Conservation (phyloP, 2,797 vertebrate genomes). For the Thripadectes ignobilis region DNA sequence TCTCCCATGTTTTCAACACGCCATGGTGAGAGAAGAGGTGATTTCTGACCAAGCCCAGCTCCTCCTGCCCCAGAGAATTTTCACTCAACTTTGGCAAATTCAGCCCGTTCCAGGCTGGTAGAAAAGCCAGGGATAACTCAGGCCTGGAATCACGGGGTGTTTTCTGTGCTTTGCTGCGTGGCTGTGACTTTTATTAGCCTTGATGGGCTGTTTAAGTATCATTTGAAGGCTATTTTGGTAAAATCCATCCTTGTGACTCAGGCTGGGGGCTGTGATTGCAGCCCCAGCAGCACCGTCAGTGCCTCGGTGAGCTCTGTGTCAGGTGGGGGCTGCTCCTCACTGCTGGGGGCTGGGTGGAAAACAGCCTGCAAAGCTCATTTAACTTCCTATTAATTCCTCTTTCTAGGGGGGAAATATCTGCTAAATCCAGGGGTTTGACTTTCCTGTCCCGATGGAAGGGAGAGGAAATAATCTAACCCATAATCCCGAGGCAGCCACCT, state of each 20-base stretch:
- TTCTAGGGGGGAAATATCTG: background rate
- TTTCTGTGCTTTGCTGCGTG: background rate
- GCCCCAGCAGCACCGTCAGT: background rate
- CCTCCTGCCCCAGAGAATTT: background rate
- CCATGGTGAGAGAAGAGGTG: background rate
- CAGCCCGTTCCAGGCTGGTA: background rate
- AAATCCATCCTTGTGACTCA: background rate
- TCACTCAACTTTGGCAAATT: background rate
- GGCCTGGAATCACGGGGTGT: background rate
- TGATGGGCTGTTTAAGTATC: background rate
- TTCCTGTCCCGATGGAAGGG: background rate
- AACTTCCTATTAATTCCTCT: background rate
- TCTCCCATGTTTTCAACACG: accelerated
- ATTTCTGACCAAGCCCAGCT: background rate
- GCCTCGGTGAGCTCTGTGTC: background rate
- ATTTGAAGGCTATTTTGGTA: background rate
- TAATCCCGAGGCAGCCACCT: background rate
- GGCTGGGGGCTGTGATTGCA: background rate
- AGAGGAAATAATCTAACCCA: background rate
- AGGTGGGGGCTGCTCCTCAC: background rate
- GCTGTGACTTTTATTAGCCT: background rate
- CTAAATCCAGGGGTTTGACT: background rate
- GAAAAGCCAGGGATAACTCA: background rate
- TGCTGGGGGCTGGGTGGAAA: background rate
- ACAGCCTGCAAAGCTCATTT: background rate